These are phyloP conservation scores for Perca flavescens DNA, from an alignment of 2,113 vertebrate species.

Conservation along the genomic window DNA sequence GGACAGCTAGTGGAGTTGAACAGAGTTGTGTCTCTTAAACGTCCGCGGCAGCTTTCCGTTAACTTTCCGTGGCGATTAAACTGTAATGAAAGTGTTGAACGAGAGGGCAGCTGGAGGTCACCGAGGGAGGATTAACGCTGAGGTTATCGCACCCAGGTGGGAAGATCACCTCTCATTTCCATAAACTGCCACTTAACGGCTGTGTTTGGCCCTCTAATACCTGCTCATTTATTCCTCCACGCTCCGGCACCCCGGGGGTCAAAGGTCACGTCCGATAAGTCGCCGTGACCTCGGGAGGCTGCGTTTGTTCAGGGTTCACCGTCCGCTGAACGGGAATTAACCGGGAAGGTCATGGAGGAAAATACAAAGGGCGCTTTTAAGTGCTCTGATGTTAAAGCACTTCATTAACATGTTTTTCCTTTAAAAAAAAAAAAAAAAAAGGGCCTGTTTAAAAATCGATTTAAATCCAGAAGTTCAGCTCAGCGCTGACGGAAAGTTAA, in stretches of 20 bases:
- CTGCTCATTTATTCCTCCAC: constrained; percentile 52
- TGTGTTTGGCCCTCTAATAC: constrained; percentile 9
- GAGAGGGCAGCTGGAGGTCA: constrained; percentile 21
- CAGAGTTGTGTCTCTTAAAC: neutral
- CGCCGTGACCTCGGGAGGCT: constrained; percentile 18
- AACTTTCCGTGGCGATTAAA: constrained; percentile 37
- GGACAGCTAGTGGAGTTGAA: neutral
- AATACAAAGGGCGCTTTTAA: constrained; percentile 16
- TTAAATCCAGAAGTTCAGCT: constrained; percentile 1
- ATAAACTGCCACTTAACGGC: constrained; percentile 57
- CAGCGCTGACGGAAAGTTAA: neutral
- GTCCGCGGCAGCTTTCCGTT: neutral
- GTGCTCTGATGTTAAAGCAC: neutral
- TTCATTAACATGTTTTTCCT: constrained; percentile 13
- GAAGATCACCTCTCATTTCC: constrained; percentile 63
- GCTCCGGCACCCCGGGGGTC: constrained; percentile 16
- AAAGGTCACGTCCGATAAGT: constrained; percentile 57
- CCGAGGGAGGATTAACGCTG: constrained; percentile 37
- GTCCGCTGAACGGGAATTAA: constrained; percentile 6
- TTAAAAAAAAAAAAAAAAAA: too few species aligned
- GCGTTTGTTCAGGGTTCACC: constrained; percentile 16
- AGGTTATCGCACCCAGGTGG: constrained; percentile 49
- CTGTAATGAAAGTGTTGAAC: constrained; percentile 54
- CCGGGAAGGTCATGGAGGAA: neutral
- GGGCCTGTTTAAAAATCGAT: too few species aligned